Percentiles rank a stretch among this genome's conserved stretches.
phyloP scores from a whole-genome alignment of 2,888 invertebrate genomes.

The Hanleya hanleyi region DNA sequence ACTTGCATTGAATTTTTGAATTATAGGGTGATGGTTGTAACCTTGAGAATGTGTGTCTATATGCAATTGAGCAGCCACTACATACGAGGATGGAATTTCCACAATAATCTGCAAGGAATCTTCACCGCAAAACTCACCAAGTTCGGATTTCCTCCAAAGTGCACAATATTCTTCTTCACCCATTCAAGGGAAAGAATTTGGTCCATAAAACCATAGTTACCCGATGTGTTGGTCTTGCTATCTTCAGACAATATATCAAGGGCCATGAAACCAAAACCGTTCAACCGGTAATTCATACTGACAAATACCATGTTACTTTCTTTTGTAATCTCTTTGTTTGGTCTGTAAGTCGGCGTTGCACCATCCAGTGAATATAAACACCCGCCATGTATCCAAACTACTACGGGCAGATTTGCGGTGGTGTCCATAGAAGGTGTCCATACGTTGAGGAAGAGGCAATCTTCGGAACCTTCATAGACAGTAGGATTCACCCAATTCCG shows the following conservation, averaged over 20 bases:
- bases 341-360: neutral
- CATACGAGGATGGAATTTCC: no score
- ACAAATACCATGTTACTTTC: neutral
- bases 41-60: no score
- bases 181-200: neutral
- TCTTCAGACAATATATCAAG: neutral
- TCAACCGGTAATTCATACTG: neutral
- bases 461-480: constrained; percentile 47
- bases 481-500: constrained; percentile 14
- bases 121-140: no score
- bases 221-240: neutral
- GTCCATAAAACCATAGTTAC: neutral
- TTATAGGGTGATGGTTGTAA: no score
- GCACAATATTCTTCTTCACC: neutral
- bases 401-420: neutral
- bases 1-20: no score
- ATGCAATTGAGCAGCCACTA: no score
- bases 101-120: no score
- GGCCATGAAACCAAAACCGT: neutral
- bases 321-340: neutral
- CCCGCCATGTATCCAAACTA: neutral
- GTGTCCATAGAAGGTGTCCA: neutral
- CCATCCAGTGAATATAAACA: neutral
- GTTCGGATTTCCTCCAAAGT: neutral
- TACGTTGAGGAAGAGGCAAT: constrained; percentile 59